Percentiles rank a stretch among this genome's conserved stretches.
Evolutionary conservation across 2,113 vertebrate genomes (phyloP).

Genomic region (Podarcis muralis): DNA sequence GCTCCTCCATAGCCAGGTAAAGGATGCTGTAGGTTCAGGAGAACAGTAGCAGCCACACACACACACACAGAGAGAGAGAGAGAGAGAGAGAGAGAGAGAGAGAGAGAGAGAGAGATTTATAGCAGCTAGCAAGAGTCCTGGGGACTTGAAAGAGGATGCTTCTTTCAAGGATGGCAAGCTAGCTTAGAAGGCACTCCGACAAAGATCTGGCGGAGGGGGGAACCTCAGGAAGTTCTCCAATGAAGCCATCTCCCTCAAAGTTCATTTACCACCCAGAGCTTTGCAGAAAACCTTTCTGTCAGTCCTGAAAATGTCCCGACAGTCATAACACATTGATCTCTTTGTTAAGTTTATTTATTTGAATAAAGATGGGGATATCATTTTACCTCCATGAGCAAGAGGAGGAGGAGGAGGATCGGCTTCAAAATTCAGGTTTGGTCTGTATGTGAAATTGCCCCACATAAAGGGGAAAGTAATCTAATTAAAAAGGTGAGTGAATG

Average conservation of each 20-base stretch:
- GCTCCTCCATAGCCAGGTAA: slow-evolving; percentile 32
- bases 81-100: neutral
- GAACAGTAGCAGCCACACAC: slow-evolving; percentile 6
- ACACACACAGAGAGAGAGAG: slow-evolving; percentile 19
- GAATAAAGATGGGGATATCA: slow-evolving; percentile 43
- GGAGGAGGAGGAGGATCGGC: slow-evolving; percentile 36
- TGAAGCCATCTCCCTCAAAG: slow-evolving; percentile 54
- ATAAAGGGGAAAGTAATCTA: slow-evolving; percentile 59
- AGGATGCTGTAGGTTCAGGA: slow-evolving; percentile 48
- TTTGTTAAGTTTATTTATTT: slow-evolving; percentile 39
- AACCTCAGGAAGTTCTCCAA: slow-evolving; percentile 38
- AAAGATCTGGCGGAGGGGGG: neutral
- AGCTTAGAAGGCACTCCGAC: slow-evolving; percentile 41
- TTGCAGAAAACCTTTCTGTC: slow-evolving; percentile 12
- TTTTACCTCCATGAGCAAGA: slow-evolving; percentile 43
- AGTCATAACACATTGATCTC: slow-evolving; percentile 12
- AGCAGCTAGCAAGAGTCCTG: slow-evolving; percentile 36
- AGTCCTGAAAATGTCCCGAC: slow-evolving; percentile 42
- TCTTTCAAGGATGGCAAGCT: slow-evolving; percentile 1
- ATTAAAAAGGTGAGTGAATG: slow-evolving; percentile 60
- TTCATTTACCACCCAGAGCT: slow-evolving; percentile 26
- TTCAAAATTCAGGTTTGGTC: slow-evolving; percentile 22
- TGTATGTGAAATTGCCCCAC: slow-evolving; percentile 53
- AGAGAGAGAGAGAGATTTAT: slow-evolving; percentile 46
- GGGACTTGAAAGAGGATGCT: slow-evolving; percentile 49